Conservation (phyloP, 2,797 vertebrate genomes). For the Onychomys leucogaster region DNA sequence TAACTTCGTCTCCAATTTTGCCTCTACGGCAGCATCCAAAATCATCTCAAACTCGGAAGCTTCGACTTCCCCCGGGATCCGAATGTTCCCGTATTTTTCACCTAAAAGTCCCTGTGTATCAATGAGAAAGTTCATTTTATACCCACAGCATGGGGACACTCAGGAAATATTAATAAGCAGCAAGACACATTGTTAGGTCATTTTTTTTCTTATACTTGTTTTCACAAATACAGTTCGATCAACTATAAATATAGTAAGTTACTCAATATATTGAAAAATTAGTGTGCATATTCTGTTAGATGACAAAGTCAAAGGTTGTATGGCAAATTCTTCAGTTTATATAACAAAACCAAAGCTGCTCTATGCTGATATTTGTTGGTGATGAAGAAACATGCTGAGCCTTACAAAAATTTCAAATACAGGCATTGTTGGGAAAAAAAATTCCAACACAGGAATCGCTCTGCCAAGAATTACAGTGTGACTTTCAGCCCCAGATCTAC, state of each 20-base stretch:
- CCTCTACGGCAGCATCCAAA: conserved; percentile 96
- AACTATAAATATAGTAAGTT: not conserved
- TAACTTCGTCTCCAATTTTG: conserved; percentile 95
- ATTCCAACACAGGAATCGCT: not conserved
- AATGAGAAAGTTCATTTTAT: conserved; percentile 65
- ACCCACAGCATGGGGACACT: not conserved
- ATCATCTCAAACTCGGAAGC: conserved; percentile 99
- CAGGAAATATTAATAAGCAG: not conserved
- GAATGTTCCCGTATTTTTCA: conserved; percentile 98
- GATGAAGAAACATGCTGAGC: not conserved
- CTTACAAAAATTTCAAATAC: not conserved
- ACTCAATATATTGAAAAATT: not conserved
- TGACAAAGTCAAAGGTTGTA: not conserved
- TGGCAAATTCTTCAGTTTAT: not conserved
- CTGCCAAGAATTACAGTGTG: not conserved
- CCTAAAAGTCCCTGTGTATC: conserved; percentile 95
- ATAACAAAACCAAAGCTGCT: not conserved
- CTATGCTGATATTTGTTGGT: not conserved
- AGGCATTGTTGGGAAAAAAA: not conserved
- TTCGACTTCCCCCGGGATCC: conserved; percentile 97
- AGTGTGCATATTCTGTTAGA: not conserved
- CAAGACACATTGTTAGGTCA: not conserved
- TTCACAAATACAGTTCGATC: conserved; percentile 18
- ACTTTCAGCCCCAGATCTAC: not conserved
- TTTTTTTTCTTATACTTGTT: not conserved